Percentiles rank a stretch among this genome's conserved stretches.
These are phyloP conservation scores for Stomatorhinus ivindoensis DNA, from an alignment of 2,113 vertebrate genomes.

Conservation along the genomic window DNA sequence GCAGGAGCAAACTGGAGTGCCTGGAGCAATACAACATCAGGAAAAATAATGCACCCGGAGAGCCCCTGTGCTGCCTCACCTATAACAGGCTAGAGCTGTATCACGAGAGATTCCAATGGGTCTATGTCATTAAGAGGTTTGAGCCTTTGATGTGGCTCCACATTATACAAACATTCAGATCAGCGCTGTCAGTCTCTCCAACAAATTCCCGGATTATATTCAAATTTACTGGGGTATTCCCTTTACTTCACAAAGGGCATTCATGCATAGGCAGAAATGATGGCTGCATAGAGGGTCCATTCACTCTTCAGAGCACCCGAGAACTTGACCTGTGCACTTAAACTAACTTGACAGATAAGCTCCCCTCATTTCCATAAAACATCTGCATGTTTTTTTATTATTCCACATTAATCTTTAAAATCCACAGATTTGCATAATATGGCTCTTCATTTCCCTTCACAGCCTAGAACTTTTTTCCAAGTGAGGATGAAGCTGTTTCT, in stretches of 20 bases:
- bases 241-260: neutral
- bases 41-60: neutral
- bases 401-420: neutral
- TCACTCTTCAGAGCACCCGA: neutral
- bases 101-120: neutral
- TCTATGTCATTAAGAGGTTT: neutral
- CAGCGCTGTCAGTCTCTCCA: neutral
- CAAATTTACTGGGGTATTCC: neutral
- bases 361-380: neutral
- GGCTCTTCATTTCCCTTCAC: constrained; percentile 3
- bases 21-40: neutral
- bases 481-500: neutral
- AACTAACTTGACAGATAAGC: neutral
- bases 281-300: neutral
- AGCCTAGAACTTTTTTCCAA: neutral
- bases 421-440: neutral
- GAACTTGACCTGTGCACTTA: constrained; percentile 1
- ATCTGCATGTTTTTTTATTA: constrained; percentile 2
- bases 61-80: neutral
- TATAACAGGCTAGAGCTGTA: neutral
- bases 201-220: neutral
- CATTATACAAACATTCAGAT: neutral
- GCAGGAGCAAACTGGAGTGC: neutral
- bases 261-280: neutral
- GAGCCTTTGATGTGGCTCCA: neutral